A percentile compares a stretch with the other conserved stretches of the same genome.
phyloP scores from a whole-genome alignment of 1,140 invertebrate genomes.

The Tachypleus tridentatus region DNA sequence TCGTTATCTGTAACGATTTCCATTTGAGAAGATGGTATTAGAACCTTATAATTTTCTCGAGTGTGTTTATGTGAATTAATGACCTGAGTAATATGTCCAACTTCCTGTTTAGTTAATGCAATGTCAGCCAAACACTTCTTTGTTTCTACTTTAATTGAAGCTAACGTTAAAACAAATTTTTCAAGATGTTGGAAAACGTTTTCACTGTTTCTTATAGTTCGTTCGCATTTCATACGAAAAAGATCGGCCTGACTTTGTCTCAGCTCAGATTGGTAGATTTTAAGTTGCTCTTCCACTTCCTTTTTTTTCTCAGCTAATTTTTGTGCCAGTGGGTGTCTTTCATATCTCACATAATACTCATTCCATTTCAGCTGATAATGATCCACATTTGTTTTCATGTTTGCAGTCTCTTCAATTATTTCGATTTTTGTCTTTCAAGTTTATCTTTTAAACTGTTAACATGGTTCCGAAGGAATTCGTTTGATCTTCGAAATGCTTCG shows the following conservation, averaged over 20 bases:
- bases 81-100: too few relatives aligned
- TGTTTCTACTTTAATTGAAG: too few relatives aligned
- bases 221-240: conserved; percentile 13
- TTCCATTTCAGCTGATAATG: conserved; percentile 4
- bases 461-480: too few relatives aligned
- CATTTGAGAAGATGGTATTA: too few relatives aligned
- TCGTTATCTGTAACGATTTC: too few relatives aligned
- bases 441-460: too few relatives aligned
- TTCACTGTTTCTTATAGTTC: conserved; percentile 10
- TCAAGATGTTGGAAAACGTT: not conserved
- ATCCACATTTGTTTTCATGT: not conserved
- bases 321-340: conserved; percentile 2
- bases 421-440: not conserved
- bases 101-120: too few relatives aligned
- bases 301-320: conserved; percentile 1
- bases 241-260: conserved; percentile 6
- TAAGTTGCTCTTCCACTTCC: not conserved
- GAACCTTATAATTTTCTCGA: too few relatives aligned
- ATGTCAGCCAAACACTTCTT: too few relatives aligned
- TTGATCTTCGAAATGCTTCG: too few relatives aligned
- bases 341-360: conserved; percentile 6
- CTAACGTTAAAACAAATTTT: too few relatives aligned
- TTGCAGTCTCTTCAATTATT: not conserved
- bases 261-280: conserved; percentile 2
- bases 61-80: too few relatives aligned